phyloP scores from a whole-genome alignment of 1,140 invertebrate species.

The Andricus grossulariae region DNA sequence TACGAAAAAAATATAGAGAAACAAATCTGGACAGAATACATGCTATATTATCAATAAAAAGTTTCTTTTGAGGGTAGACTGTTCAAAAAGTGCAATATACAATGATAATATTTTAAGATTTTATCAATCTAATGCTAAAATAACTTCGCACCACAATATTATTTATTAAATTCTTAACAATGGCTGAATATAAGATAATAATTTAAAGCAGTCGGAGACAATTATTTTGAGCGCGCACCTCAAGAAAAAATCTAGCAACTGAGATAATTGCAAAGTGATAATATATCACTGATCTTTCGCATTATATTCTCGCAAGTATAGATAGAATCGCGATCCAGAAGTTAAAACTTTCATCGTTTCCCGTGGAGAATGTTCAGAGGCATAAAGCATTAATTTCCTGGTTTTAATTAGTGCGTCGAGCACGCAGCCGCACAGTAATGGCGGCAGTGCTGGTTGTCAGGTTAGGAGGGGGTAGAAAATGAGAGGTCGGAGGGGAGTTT shows the following conservation, averaged over 20 bases:
- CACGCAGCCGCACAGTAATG: slow-evolving; percentile 68
- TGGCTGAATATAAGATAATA: too few relatives aligned
- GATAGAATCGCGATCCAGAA: slow-evolving; percentile 4
- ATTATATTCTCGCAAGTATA: not conserved
- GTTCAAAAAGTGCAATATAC: too few relatives aligned
- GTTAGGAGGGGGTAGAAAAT: slow-evolving; percentile 60
- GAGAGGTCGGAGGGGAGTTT: slow-evolving; percentile 68
- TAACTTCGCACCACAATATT: too few relatives aligned
- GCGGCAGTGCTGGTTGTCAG: slow-evolving; percentile 61
- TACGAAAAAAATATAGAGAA: too few relatives aligned
- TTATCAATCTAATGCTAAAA: too few relatives aligned
- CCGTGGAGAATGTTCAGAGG: slow-evolving; percentile 54
- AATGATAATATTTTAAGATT: too few relatives aligned
- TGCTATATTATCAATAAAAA: too few relatives aligned
- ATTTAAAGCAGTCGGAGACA: not conserved
- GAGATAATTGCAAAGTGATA: slow-evolving; percentile 29
- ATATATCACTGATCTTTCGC: slow-evolving; percentile 6
- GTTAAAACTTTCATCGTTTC: slow-evolving; percentile 23
- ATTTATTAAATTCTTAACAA: too few relatives aligned
- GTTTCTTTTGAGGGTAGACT: too few relatives aligned
- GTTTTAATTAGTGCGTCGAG: slow-evolving; percentile 74
- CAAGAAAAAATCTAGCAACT: not conserved
- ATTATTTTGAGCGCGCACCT: not conserved
- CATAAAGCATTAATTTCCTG: slow-evolving; percentile 75
- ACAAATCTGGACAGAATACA: too few relatives aligned